Conservation (phyloP, 2,113 vertebrate species). For the Coturnix japonica region DNA sequence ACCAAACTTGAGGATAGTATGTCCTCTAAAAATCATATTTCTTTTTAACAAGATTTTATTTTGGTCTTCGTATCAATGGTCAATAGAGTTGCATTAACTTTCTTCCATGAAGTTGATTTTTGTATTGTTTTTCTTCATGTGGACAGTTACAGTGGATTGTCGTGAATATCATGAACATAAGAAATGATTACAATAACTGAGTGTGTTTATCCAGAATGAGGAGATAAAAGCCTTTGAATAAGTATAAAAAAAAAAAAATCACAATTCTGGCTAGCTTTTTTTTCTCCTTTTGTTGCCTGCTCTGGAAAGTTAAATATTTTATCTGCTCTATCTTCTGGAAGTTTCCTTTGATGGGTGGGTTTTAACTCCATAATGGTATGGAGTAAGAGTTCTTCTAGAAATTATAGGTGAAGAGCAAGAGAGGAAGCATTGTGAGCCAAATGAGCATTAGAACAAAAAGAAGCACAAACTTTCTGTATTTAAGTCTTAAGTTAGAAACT, state of each 20-base stretch:
- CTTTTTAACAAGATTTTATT: not conserved
- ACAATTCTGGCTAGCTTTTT: not conserved
- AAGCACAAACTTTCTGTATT: not conserved
- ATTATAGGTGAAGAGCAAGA: not conserved
- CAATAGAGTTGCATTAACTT: not conserved
- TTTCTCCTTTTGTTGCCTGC: not conserved
- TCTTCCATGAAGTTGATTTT: not conserved
- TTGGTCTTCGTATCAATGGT: not conserved
- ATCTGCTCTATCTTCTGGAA: not conserved
- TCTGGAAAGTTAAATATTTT: not conserved
- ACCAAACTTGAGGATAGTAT: not conserved
- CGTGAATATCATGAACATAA: not conserved
- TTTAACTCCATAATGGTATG: not conserved
- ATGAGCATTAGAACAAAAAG: not conserved
- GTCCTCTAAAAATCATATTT: not conserved
- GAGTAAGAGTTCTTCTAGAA: not conserved
- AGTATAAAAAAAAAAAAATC: not conserved
- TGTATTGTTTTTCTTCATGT: not conserved
- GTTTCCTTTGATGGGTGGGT: not conserved
- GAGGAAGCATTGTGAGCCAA: not conserved
- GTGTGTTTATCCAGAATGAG: not conserved
- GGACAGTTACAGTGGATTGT: not conserved
- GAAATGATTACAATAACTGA: not conserved
- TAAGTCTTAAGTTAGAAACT: conserved; percentile 12
- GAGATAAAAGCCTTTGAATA: not conserved